Percentiles rank a stretch among this genome's conserved stretches.
phyloP scores from a whole-genome alignment of 2,113 vertebrate species.

The Mesocricetus auratus region DNA sequence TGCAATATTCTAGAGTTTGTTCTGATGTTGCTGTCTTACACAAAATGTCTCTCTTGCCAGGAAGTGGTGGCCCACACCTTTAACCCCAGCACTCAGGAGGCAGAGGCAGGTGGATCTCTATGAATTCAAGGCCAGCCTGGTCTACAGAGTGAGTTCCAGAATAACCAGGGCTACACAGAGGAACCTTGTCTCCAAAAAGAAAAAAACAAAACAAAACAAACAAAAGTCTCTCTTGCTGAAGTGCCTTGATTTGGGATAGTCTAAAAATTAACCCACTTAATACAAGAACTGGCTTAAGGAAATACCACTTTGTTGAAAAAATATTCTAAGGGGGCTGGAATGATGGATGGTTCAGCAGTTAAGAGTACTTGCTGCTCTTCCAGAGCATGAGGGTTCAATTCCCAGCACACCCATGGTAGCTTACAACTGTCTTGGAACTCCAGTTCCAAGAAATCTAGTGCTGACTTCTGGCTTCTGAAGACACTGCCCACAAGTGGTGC shows the following conservation, averaged over 20 bases:
- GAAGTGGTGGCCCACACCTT: background rate
- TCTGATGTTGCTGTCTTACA: background rate
- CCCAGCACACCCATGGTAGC: background rate
- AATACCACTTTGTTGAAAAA: background rate
- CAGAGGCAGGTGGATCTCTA: background rate
- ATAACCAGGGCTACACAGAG: background rate
- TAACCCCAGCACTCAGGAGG: background rate
- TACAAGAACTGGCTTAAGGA: background rate
- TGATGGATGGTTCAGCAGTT: background rate
- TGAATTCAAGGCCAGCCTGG: background rate
- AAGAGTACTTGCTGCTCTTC: background rate
- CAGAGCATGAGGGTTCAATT: background rate
- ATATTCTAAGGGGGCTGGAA: background rate
- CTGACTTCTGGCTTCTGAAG: background rate
- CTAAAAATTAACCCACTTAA: background rate
- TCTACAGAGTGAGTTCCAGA: background rate
- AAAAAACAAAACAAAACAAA: background rate
- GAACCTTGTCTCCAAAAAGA: background rate
- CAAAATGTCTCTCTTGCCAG: background rate
- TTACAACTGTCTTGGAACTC: background rate
- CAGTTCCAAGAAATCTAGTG: background rate
- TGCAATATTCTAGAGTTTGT: background rate
- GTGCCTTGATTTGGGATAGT: no score
- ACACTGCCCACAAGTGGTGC: background rate
- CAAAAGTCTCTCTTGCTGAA: background rate